phyloP scores from a whole-genome alignment of 2,797 vertebrate genomes.

The Choloepus didactylus region DNA sequence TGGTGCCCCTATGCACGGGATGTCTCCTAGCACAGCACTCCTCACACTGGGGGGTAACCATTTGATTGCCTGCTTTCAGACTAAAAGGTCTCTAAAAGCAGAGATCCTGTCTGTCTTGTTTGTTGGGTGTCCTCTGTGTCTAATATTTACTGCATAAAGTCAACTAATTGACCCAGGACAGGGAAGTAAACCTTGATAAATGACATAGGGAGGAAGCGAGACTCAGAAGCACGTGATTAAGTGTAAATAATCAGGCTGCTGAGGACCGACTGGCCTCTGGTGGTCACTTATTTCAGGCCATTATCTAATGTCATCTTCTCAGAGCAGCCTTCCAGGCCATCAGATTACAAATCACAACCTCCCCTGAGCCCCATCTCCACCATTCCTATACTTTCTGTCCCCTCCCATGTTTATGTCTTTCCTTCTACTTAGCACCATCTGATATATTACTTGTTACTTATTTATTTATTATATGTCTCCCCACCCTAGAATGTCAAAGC shows the following conservation, averaged over 20 bases:
- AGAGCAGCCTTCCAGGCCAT: not conserved
- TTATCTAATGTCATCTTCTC: not conserved
- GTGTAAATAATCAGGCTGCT: not conserved
- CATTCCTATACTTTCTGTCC: not conserved
- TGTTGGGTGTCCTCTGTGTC: not conserved
- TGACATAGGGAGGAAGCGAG: not conserved
- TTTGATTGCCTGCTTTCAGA: not conserved
- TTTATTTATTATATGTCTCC: not conserved
- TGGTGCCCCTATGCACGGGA: not conserved
- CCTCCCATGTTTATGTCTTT: not conserved
- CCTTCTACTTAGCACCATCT: not conserved
- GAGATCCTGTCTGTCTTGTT: not conserved
- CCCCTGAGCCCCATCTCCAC: not conserved
- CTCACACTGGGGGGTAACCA: accelerated
- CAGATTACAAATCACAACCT: not conserved
- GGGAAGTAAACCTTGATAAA: not conserved
- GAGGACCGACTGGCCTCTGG: not conserved
- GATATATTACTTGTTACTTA: not conserved
- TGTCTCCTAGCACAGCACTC: not conserved
- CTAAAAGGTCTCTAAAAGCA: not conserved
- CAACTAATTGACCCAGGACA: not conserved
- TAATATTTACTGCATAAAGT: not conserved
- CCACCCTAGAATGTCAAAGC: not conserved
- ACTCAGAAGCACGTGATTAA: not conserved
- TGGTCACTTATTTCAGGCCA: not conserved